phyloP scores from a whole-genome alignment of 30 jellyfish, hydroid and myxozoan genomes.

The Morbakka virulenta region DNA sequence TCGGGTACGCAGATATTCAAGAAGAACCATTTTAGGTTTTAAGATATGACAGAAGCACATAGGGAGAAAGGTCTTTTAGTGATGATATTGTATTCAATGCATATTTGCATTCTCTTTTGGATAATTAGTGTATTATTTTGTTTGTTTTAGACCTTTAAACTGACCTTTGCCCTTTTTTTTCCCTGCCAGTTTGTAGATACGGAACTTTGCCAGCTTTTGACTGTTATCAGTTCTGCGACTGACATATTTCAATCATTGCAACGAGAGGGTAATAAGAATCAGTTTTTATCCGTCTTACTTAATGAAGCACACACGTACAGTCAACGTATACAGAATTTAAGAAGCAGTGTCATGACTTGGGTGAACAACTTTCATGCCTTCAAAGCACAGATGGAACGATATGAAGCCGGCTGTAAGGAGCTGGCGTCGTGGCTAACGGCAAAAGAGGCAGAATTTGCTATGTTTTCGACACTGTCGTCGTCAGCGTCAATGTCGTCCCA shows the following conservation, averaged over 20 bases:
- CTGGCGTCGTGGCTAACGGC: slow-evolving; percentile 61
- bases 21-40: too few species aligned
- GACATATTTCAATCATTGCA: background rate
- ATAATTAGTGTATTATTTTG: too few species aligned
- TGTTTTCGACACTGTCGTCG: slow-evolving; percentile 5
- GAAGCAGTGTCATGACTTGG: background rate
- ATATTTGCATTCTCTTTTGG: too few species aligned
- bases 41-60: too few species aligned
- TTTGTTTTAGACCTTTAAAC: too few species aligned
- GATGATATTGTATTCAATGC: too few species aligned
- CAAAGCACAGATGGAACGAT: slow-evolving; percentile 33
- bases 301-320: background rate
- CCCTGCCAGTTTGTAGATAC: background rate
- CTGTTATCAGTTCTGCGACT: background rate
- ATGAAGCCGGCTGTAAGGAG: slow-evolving; percentile 73
- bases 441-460: slow-evolving; percentile 63
- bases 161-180: background rate
- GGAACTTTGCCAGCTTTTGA: background rate
- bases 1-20: too few species aligned
- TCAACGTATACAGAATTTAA: background rate
- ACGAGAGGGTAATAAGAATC: background rate
- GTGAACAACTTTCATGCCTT: background rate
- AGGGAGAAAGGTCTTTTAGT: too few species aligned
- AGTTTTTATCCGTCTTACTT: background rate
- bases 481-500: slow-evolving; percentile 11